Conservation (phyloP, 1,140 invertebrate genomes). For the Lasaia peninsularis region DNA sequence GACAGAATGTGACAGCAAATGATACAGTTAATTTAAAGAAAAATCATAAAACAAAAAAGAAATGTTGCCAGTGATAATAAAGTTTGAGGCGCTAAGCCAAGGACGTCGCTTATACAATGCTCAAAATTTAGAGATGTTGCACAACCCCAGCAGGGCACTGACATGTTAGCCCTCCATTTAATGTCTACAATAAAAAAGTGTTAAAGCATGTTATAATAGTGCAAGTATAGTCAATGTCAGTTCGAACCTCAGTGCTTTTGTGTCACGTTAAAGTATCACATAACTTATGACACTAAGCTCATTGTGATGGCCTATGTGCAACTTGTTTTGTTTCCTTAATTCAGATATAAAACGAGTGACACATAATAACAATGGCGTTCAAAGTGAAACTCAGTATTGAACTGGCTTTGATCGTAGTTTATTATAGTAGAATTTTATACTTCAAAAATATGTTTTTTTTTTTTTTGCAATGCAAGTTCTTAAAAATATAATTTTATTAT, state of each 20-base stretch:
- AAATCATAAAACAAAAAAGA: constrained; percentile 77
- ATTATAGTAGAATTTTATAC: constrained; percentile 40
- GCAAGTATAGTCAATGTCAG: neutral
- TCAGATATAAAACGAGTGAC: neutral
- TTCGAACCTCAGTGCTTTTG: neutral
- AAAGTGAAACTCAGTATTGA: neutral
- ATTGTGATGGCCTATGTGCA: neutral
- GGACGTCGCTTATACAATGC: constrained; percentile 65
- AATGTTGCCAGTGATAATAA: constrained; percentile 76
- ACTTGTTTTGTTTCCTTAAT: neutral
- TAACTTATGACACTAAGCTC: too few relatives aligned
- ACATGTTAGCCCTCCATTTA: constrained; percentile 43
- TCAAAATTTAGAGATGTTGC: constrained; percentile 66
- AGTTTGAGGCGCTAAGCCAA: constrained; percentile 38
- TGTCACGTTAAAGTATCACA: too few relatives aligned
- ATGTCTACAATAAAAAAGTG: constrained; percentile 41
- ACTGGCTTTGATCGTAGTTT: neutral
- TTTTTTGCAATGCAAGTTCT: constrained; percentile 25
- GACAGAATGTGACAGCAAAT: constrained; percentile 78
- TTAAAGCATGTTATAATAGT: constrained; percentile 25
- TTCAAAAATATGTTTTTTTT: constrained; percentile 17
- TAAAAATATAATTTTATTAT: constrained; percentile 36
- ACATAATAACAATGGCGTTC: constrained; percentile 22
- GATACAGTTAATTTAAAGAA: constrained; percentile 79
- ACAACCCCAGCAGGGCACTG: constrained; percentile 61